Conservation (phyloP, 1,140 invertebrate genomes). For the Bombus haemorrhoidalis region DNA sequence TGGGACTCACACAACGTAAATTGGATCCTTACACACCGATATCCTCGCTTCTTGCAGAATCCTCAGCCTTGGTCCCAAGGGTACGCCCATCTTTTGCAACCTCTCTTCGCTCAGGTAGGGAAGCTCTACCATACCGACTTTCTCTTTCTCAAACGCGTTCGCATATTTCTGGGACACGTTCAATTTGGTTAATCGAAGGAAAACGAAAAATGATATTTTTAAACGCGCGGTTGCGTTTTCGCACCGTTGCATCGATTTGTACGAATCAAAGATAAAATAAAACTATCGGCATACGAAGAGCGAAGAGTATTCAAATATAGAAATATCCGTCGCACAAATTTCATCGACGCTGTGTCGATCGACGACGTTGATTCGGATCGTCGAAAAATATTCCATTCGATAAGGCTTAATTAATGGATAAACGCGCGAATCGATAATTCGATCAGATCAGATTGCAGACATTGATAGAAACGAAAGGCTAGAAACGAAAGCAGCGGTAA, state of each 20-base stretch:
- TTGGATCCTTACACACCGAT: slow-evolving; percentile 84
- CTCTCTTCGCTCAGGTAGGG: slow-evolving; percentile 95
- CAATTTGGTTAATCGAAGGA: background rate
- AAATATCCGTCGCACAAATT: background rate
- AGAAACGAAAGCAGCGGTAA: background rate
- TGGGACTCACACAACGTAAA: slow-evolving; percentile 76
- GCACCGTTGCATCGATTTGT: too few relatives aligned
- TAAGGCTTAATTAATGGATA: too few relatives aligned
- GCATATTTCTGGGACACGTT: slow-evolving; percentile 90
- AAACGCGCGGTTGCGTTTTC: too few relatives aligned
- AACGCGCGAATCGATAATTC: too few relatives aligned
- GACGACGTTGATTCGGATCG: too few relatives aligned
- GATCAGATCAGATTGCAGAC: too few relatives aligned
- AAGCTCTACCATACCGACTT: slow-evolving; percentile 95
- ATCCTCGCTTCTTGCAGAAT: slow-evolving; percentile 95
- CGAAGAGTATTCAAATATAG: too few relatives aligned
- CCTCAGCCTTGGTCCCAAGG: slow-evolving; percentile 92
- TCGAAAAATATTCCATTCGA: too few relatives aligned
- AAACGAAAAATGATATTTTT: background rate
- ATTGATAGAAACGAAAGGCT: too few relatives aligned
- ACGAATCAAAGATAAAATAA: too few relatives aligned
- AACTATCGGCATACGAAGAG: too few relatives aligned
- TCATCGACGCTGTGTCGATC: background rate
- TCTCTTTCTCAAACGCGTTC: slow-evolving; percentile 91
- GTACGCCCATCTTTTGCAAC: slow-evolving; percentile 94